phyloP scores from a whole-genome alignment of 2,797 vertebrate species.

The Synanceia verrucosa region DNA sequence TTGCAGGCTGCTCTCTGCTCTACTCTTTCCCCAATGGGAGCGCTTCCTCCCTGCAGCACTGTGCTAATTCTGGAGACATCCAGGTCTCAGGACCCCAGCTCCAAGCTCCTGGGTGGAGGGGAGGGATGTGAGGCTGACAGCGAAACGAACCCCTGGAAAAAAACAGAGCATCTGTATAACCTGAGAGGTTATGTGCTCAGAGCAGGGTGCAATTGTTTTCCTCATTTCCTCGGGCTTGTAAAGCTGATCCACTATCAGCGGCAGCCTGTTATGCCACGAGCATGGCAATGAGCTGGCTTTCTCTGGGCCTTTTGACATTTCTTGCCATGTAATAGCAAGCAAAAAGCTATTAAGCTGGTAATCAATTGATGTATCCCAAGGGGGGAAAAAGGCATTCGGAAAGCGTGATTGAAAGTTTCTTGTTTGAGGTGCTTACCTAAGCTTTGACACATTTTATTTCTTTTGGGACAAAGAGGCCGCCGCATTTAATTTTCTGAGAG shows the following conservation, averaged over 20 bases:
- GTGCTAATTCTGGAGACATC: slow-evolving; percentile 78
- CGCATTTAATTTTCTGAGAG: slow-evolving; percentile 60
- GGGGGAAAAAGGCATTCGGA: slow-evolving; percentile 59
- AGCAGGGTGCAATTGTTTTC: slow-evolving; percentile 75
- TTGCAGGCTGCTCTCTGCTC: slow-evolving; percentile 56
- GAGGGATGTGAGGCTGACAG: slow-evolving; percentile 50
- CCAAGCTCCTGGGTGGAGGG: slow-evolving; percentile 56
- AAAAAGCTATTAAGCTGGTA: slow-evolving; percentile 77
- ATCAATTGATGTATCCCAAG: slow-evolving; percentile 77
- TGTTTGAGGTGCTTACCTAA: slow-evolving; percentile 60
- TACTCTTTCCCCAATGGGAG: slow-evolving; percentile 63
- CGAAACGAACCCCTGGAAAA: slow-evolving; percentile 48
- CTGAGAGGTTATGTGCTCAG: slow-evolving; percentile 49
- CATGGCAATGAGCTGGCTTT: slow-evolving; percentile 75
- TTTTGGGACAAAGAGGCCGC: slow-evolving; percentile 49
- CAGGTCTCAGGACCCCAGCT: slow-evolving; percentile 62
- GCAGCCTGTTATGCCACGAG: slow-evolving; percentile 53
- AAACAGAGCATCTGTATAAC: slow-evolving; percentile 47
- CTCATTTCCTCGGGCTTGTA: slow-evolving; percentile 74
- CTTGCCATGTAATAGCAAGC: slow-evolving; percentile 70
- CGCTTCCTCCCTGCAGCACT: slow-evolving; percentile 63
- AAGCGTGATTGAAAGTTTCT: slow-evolving; percentile 71
- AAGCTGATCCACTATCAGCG: slow-evolving; percentile 72
- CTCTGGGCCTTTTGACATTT: slow-evolving; percentile 77
- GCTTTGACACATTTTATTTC: slow-evolving; percentile 59